A percentile compares a stretch with the other conserved stretches of the same genome.
Evolutionary conservation across 1,140 invertebrate genomes (phyloP).

Genomic region (Megalonaias nervosa): DNA sequence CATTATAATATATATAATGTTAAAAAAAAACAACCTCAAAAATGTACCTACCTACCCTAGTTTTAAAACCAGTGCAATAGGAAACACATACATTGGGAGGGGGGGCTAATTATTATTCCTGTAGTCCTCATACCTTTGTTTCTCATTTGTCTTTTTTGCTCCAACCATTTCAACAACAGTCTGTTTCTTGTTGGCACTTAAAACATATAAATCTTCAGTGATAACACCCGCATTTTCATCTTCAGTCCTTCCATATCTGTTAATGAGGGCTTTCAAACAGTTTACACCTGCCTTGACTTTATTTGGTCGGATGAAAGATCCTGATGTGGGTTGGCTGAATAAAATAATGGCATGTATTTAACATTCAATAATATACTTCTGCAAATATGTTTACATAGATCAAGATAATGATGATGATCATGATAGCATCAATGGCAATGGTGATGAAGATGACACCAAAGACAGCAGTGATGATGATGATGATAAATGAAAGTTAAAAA

Average conservation of each 20-base stretch:
- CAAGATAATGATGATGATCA: too few relatives aligned
- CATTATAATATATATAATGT: too few relatives aligned
- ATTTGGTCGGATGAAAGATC: constrained; percentile 87
- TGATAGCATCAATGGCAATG: too few relatives aligned
- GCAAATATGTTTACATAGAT: too few relatives aligned
- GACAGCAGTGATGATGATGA: too few relatives aligned
- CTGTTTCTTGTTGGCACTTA: constrained; percentile 80
- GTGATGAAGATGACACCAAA: too few relatives aligned
- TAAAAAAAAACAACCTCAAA: too few relatives aligned
- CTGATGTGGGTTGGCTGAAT: constrained; percentile 73
- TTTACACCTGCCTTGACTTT: constrained; percentile 83
- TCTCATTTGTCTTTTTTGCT: constrained; percentile 86
- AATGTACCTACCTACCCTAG: too few relatives aligned
- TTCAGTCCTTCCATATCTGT: constrained; percentile 78
- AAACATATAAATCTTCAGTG: constrained; percentile 76
- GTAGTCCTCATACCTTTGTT: constrained; percentile 78
- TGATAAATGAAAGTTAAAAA: too few relatives aligned
- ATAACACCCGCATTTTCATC: constrained; percentile 72
- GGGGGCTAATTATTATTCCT: not conserved
- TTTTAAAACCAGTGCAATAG: too few relatives aligned
- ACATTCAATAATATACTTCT: too few relatives aligned
- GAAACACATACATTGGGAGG: not conserved
- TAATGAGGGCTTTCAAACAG: constrained; percentile 81
- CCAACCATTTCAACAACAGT: constrained; percentile 90
- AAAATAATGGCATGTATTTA: constrained; percentile 4